Percentiles rank a stretch among this genome's conserved stretches.
Conservation (phyloP, 2,888 invertebrate genomes). For the Tipula lateralis region DNA sequence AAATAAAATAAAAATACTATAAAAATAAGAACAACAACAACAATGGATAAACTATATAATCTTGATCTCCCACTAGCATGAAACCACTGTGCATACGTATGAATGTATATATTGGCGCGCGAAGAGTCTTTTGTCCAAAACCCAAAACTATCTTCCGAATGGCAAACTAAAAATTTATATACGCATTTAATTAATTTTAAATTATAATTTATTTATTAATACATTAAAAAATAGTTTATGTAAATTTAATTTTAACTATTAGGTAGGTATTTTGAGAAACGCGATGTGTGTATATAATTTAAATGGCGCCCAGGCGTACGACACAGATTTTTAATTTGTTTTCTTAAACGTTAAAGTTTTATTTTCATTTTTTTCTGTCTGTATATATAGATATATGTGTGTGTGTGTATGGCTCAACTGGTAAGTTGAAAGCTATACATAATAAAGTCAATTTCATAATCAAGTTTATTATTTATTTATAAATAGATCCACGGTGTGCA, state of each 20-base stretch:
- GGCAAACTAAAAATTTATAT: neutral
- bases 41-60: neutral
- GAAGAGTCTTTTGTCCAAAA: neutral
- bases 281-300: neutral
- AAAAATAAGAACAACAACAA: neutral
- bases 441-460: neutral
- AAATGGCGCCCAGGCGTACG: conserved; percentile 19
- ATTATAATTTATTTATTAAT: conserved; percentile 1
- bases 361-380: neutral
- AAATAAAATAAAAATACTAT: neutral
- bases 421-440: neutral
- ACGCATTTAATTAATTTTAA: neutral
- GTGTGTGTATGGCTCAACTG: neutral
- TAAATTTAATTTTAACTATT: neutral
- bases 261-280: neutral
- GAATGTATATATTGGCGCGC: neutral
- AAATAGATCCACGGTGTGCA: neutral
- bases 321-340: neutral
- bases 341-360: neutral
- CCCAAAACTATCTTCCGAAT: neutral
- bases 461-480: neutral
- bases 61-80: neutral
- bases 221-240: neutral
- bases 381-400: no score
- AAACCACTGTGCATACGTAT: neutral